Conservation (phyloP, 2,888 invertebrate genomes). For the Ichneumoninae sp. region DNA sequence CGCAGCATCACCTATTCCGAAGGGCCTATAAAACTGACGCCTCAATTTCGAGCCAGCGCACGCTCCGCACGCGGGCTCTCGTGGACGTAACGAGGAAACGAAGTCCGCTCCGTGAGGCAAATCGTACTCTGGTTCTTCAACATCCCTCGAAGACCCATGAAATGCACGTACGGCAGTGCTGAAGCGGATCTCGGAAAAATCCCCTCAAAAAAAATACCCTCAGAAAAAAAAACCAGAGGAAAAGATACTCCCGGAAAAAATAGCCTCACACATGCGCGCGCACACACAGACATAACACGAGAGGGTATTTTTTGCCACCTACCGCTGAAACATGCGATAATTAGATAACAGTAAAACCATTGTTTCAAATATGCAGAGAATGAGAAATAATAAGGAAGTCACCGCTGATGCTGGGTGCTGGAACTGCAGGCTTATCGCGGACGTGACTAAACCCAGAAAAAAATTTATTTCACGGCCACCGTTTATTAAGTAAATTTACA, state of each 20-base stretch:
- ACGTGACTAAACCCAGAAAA: too few species aligned
- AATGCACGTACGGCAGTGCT: too few species aligned
- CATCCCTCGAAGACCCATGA: background rate
- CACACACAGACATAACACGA: too few species aligned
- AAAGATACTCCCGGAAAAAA: too few species aligned
- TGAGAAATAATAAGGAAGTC: background rate
- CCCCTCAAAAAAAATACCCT: too few species aligned
- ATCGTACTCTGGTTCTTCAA: conserved; percentile 22
- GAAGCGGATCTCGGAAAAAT: background rate
- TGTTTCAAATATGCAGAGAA: background rate
- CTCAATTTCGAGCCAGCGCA: conserved; percentile 67
- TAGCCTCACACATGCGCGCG: too few species aligned
- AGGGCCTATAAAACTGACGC: conserved; percentile 71
- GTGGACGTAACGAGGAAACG: conserved; percentile 28
- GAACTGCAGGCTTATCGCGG: too few species aligned
- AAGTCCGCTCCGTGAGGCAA: background rate
- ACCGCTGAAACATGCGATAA: background rate
- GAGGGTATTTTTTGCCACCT: too few species aligned
- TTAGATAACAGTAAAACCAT: background rate
- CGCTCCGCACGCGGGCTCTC: conserved; percentile 13
- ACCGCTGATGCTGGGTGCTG: background rate
- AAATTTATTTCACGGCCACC: too few species aligned
- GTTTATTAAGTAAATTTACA: too few species aligned
- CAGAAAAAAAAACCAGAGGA: too few species aligned
- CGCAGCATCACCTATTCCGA: conserved; percentile 64